Evolutionary conservation across 2,113 vertebrate genomes (phyloP).

Genomic region (Geococcyx californianus): DNA sequence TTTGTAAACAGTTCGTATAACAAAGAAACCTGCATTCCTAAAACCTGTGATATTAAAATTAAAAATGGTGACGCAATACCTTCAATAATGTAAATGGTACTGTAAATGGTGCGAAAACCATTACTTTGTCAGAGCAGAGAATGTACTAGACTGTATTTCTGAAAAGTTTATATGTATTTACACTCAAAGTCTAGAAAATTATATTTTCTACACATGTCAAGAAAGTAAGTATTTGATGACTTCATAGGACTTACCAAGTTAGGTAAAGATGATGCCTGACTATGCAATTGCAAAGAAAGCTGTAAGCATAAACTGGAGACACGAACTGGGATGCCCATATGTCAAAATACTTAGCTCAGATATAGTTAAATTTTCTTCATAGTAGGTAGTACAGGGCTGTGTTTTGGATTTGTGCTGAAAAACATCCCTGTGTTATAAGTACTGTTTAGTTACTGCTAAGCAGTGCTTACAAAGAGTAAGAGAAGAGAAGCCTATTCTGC

Average conservation of each 20-base stretch:
- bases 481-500: not conserved
- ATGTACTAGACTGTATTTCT: not conserved
- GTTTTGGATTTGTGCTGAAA: not conserved
- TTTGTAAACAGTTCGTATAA: not conserved
- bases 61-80: not conserved
- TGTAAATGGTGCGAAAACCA: not conserved
- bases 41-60: not conserved
- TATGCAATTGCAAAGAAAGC: not conserved
- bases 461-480: not conserved
- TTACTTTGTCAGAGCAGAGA: not conserved
- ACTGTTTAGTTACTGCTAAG: accelerated
- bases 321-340: not conserved
- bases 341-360: not conserved
- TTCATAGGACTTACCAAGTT: not conserved
- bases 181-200: not conserved
- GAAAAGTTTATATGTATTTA: not conserved
- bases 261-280: not conserved
- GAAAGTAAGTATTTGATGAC: not conserved
- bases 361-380: not conserved
- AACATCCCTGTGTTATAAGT: too few species aligned
- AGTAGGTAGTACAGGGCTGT: accelerated
- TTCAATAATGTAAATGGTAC: not conserved
- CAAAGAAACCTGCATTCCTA: not conserved
- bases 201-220: not conserved
- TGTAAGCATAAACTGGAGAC: not conserved